phyloP scores from a whole-genome alignment of 1,140 invertebrate species.

The Saxidomus purpurata region DNA sequence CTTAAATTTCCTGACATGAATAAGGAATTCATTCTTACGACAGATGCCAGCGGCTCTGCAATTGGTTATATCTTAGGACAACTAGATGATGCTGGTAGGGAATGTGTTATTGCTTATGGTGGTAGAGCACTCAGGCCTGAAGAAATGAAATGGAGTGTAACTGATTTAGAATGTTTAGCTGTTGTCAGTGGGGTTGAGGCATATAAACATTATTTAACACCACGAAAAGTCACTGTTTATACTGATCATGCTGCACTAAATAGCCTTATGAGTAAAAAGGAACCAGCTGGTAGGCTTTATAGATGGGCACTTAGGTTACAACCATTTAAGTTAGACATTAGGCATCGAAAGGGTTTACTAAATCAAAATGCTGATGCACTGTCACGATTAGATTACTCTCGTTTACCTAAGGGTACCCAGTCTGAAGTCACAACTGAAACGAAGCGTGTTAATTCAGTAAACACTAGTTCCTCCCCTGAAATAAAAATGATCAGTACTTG shows the following conservation, averaged over 20 bases:
- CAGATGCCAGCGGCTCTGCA: slow-evolving; percentile 75
- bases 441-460: no score
- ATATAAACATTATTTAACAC: slow-evolving; percentile 64
- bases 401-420: neutral
- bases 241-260: slow-evolving; percentile 64
- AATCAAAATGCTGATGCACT: slow-evolving; percentile 53
- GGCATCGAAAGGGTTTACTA: neutral
- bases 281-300: neutral
- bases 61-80: slow-evolving; percentile 75
- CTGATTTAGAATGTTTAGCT: slow-evolving; percentile 64
- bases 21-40: slow-evolving; percentile 72
- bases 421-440: no score
- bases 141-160: slow-evolving; percentile 55
- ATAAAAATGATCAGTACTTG: no score
- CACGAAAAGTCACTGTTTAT: slow-evolving; percentile 39
- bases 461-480: no score
- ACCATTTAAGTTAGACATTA: slow-evolving; percentile 9
- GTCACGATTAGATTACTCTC: slow-evolving; percentile 24
- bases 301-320: slow-evolving; percentile 8
- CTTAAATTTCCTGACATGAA: slow-evolving; percentile 71
- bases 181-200: slow-evolving; percentile 52
- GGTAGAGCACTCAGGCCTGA: slow-evolving; percentile 82
- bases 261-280: slow-evolving; percentile 43
- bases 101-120: slow-evolving; percentile 86
- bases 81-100: slow-evolving; percentile 75